These are phyloP conservation scores for Actinia equina DNA, from an alignment of 64 coral and sea anemone genomes.

Conservation along the genomic window DNA sequence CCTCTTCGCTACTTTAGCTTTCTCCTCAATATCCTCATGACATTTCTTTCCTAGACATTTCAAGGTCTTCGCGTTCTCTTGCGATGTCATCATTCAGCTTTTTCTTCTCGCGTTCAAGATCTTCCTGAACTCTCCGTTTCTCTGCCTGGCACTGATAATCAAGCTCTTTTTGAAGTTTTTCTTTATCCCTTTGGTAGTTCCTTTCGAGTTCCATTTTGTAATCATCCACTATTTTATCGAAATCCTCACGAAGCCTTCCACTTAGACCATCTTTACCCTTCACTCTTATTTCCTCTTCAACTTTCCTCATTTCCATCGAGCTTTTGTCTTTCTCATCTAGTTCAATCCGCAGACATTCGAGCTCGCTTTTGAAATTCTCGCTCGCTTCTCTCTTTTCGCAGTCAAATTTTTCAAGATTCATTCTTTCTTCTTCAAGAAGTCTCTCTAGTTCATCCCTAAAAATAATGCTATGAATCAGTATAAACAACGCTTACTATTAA, in stretches of 20 bases:
- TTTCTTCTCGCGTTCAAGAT: constrained; percentile 54
- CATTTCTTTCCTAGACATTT: neutral
- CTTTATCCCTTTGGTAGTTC: constrained; percentile 57
- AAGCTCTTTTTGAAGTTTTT: constrained; percentile 43
- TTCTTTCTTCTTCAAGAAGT: constrained; percentile 37
- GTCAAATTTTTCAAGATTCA: constrained; percentile 19
- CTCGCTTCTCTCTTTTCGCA: constrained; percentile 29
- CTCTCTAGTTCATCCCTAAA: constrained; percentile 38
- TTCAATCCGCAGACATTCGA: constrained; percentile 59
- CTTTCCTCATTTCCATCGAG: constrained; percentile 54
- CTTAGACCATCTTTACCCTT: constrained; percentile 77
- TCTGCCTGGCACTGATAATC: constrained; percentile 45
- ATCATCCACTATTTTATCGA: constrained; percentile 74
- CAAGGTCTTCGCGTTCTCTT: constrained; percentile 52
- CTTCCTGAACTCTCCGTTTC: constrained; percentile 37
- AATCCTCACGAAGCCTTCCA: constrained; percentile 80
- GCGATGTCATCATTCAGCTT: constrained; percentile 63
- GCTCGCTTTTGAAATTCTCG: constrained; percentile 58
- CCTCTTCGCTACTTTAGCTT: neutral
- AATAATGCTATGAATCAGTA: neutral
- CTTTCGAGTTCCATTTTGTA: constrained; percentile 76
- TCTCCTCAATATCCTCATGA: neutral
- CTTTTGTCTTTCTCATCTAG: constrained; percentile 66
- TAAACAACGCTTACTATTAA: neutral
- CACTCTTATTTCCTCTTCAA: constrained; percentile 58